Evolutionary conservation across 2,113 vertebrate genomes (phyloP).

Genomic region (Telmatochromis sp.): DNA sequence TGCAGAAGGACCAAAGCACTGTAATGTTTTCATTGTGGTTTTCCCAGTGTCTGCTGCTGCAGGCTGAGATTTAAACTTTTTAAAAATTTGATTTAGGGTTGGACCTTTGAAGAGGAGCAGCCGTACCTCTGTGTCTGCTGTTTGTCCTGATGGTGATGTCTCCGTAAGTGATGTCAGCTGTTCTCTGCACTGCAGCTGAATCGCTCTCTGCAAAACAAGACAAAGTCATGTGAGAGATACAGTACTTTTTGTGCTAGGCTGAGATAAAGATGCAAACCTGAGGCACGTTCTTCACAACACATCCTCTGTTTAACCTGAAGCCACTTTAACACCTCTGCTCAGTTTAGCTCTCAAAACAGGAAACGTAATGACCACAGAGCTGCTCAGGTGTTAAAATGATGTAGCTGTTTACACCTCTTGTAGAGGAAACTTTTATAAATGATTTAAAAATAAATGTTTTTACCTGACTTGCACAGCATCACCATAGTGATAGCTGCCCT

Average conservation of each 20-base stretch:
- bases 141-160: not conserved
- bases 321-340: not conserved
- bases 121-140: not conserved
- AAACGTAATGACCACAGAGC: fast-evolving
- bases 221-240: not conserved
- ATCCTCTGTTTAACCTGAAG: fast-evolving
- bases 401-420: fast-evolving
- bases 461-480: not conserved
- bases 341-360: not conserved
- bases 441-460: not conserved
- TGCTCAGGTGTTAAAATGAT: not conserved
- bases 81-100: not conserved
- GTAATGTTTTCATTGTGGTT: not conserved
- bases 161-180: not conserved
- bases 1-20: fast-evolving
- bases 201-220: not conserved
- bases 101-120: not conserved
- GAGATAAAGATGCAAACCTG: fast-evolving
- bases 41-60: not conserved
- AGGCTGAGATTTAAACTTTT: not conserved
- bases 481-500: not conserved
- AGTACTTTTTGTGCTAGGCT: fast-evolving
- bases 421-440: fast-evolving
- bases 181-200: not conserved
- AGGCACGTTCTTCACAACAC: not conserved